Evolutionary conservation across 2,797 vertebrate species (phyloP).

Genomic region (Eidolon dupreanum): DNA sequence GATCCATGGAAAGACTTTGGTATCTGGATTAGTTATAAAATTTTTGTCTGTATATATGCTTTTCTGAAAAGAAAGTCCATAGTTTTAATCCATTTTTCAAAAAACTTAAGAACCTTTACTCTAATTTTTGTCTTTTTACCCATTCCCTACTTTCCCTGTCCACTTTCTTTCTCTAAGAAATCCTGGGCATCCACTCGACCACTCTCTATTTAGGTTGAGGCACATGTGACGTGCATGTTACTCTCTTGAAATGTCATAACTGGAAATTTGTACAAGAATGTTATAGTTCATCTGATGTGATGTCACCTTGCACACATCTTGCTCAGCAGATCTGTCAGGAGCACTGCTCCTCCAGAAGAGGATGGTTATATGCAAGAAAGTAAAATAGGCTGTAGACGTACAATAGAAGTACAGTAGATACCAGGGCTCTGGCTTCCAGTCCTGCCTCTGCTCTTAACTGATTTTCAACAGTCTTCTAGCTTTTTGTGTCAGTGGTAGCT

Average conservation of each 20-base stretch:
- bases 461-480: neutral
- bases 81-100: neutral
- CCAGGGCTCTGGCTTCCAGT: neutral
- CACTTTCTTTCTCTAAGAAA: neutral
- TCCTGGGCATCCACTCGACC: neutral
- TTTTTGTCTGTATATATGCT: neutral
- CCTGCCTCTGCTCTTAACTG: neutral
- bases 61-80: neutral
- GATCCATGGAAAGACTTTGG: neutral
- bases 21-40: neutral
- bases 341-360: neutral
- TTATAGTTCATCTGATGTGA: neutral
- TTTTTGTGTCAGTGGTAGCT: neutral
- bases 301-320: neutral
- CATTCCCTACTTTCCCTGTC: neutral
- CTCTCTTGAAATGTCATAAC: neutral
- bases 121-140: neutral
- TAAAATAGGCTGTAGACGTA: no score
- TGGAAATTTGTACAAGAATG: neutral
- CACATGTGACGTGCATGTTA: neutral
- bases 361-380: neutral
- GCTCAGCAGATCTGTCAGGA: neutral
- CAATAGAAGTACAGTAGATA: neutral
- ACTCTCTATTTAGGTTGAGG: neutral
- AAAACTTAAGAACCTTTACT: neutral